Conservation (phyloP, 2,113 vertebrate species). For the Nesoenas mayeri region DNA sequence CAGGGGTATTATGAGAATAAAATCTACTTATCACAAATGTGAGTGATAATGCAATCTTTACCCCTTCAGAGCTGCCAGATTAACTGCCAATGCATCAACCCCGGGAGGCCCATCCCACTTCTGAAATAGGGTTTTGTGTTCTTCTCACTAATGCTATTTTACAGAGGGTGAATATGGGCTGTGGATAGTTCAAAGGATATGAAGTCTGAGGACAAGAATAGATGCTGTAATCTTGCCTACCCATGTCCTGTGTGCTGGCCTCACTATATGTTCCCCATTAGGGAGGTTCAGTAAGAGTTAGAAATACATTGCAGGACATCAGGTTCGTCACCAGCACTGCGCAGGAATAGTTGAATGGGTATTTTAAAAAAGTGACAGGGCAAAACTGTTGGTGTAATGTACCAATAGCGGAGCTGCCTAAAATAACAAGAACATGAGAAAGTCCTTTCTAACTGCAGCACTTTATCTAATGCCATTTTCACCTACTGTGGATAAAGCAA, state of each 20-base stretch:
- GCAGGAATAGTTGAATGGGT: not conserved
- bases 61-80: not conserved
- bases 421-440: slow-evolving; percentile 18
- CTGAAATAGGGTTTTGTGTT: not conserved
- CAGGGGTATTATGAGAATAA: not conserved
- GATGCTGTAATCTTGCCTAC: not conserved
- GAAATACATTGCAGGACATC: not conserved
- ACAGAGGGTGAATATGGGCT: not conserved
- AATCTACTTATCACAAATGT: rapidly evolving
- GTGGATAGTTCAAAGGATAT: not conserved
- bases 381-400: not conserved
- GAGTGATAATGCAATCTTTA: not conserved
- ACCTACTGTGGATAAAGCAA: not conserved
- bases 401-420: not conserved
- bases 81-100: not conserved
- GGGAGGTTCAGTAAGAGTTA: not conserved
- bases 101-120: not conserved
- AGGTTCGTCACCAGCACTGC: not conserved
- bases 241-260: not conserved
- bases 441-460: not conserved
- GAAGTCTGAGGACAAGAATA: not conserved
- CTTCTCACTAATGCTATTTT: not conserved
- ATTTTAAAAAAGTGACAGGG: slow-evolving; percentile 16
- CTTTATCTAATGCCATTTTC: not conserved
- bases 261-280: not conserved